Conservation (phyloP, 2,888 invertebrate genomes). For the Polydrusus cervinus region DNA sequence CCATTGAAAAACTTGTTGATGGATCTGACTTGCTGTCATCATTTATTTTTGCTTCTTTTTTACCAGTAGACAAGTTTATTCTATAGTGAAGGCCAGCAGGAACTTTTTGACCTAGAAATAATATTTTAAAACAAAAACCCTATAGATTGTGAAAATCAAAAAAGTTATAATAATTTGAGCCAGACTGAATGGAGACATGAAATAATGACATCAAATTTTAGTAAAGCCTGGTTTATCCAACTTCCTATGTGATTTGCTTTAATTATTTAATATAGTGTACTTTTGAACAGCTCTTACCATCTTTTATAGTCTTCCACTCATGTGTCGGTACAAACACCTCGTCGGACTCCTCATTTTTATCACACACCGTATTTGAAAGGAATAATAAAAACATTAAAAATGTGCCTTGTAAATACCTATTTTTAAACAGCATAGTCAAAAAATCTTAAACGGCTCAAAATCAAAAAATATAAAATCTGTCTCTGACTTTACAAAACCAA, state of each 20-base stretch:
- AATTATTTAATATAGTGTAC: not conserved
- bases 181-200: not conserved
- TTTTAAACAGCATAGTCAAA: not conserved
- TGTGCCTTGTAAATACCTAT: constrained; percentile 34
- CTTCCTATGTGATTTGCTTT: too few species aligned
- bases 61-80: constrained; percentile 83
- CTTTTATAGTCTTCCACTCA: constrained; percentile 78
- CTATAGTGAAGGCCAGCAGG: constrained; percentile 84
- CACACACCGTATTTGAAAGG: constrained; percentile 22
- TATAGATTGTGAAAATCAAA: too few species aligned
- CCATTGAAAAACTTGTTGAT: constrained; percentile 33
- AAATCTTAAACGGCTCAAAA: not conserved
- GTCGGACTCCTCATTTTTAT: constrained; percentile 60
- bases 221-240: too few species aligned
- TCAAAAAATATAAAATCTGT: not conserved
- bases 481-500: not conserved
- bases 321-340: constrained; percentile 75
- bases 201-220: too few species aligned
- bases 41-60: constrained; percentile 83
- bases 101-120: constrained; percentile 78
- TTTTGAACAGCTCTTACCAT: constrained; percentile 71
- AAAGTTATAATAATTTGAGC: not conserved
- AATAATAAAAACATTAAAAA: constrained; percentile 42
- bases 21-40: constrained; percentile 69
- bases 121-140: not conserved